Evolutionary conservation across 2,888 invertebrate species (phyloP).

Genomic region (Drosophila nigricruria): DNA sequence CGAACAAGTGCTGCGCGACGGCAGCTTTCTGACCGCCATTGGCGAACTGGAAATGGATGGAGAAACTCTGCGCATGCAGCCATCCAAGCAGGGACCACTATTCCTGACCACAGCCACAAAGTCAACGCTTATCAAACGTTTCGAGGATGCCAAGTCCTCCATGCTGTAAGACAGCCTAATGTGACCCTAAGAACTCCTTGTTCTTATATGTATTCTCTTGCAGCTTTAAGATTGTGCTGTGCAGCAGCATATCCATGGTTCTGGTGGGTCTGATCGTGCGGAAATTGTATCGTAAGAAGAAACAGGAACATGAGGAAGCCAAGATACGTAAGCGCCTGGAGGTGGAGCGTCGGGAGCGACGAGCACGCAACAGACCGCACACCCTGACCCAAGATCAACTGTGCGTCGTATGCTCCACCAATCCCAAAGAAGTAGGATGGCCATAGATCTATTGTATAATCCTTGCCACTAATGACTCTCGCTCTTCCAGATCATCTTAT

Average conservation of each 20-base stretch:
- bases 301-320: conserved; percentile 87
- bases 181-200: not conserved
- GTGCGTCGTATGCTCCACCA: conserved; percentile 94
- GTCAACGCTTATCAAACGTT: conserved; percentile 89
- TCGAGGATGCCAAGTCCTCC: conserved; percentile 90
- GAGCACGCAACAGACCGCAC: conserved; percentile 87
- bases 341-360: conserved; percentile 88
- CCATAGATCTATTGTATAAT: not conserved
- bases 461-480: not conserved
- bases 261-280: conserved; percentile 87
- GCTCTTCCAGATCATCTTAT: conserved; percentile 89
- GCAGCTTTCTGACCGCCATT: conserved; percentile 91
- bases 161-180: conserved; percentile 87
- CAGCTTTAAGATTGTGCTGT: conserved; percentile 87
- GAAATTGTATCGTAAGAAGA: conserved; percentile 86
- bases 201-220: not conserved
- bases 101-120: conserved; percentile 93
- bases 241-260: conserved; percentile 87
- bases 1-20: conserved; percentile 94
- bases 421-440: conserved; percentile 91
- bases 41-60: conserved; percentile 91
- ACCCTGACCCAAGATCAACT: conserved; percentile 89
- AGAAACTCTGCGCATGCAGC: conserved; percentile 89
- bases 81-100: conserved; percentile 90
- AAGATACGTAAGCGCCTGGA: conserved; percentile 86